These are phyloP conservation scores for Lissonota sp. DNA, from an alignment of 2,888 invertebrate genomes.

Conservation along the genomic window DNA sequence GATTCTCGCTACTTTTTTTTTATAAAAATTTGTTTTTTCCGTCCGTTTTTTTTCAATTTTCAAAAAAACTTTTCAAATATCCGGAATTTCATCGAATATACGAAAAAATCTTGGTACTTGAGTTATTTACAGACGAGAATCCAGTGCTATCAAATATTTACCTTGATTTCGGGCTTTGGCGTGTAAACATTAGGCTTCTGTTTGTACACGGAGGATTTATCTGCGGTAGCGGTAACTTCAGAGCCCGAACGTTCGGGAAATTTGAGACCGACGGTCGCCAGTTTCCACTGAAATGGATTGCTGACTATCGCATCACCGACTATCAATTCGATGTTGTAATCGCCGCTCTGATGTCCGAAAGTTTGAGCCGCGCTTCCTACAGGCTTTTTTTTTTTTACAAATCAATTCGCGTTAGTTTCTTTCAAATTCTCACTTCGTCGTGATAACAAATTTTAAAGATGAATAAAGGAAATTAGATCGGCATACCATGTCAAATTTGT, in stretches of 20 bases:
- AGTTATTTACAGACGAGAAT: no score
- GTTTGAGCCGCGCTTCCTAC: constrained; percentile 92
- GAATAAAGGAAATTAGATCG: background rate
- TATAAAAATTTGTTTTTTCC: background rate
- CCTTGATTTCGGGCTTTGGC: constrained; percentile 87
- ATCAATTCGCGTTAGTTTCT: constrained; percentile 45
- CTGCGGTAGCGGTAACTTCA: constrained; percentile 71
- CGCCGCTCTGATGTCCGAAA: constrained; percentile 90
- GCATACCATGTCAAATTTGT: constrained; percentile 95
- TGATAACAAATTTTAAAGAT: background rate
- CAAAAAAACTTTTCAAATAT: no score
- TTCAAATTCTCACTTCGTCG: background rate
- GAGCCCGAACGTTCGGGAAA: constrained; percentile 84
- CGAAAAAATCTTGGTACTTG: background rate
- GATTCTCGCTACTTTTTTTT: no score
- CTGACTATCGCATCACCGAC: constrained; percentile 96
- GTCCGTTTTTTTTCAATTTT: no score
- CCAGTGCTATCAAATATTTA: constrained; percentile 70
- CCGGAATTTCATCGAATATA: background rate
- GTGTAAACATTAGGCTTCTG: constrained; percentile 82
- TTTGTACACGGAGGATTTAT: constrained; percentile 76
- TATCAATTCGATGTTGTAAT: constrained; percentile 92
- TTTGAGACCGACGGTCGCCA: constrained; percentile 92
- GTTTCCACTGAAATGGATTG: constrained; percentile 94
- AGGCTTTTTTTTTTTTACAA: constrained; percentile 85